Percentiles rank a stretch among this genome's conserved stretches.
Conservation (phyloP, 1,140 invertebrate genomes). For the Akabosia matsudoensis region DNA sequence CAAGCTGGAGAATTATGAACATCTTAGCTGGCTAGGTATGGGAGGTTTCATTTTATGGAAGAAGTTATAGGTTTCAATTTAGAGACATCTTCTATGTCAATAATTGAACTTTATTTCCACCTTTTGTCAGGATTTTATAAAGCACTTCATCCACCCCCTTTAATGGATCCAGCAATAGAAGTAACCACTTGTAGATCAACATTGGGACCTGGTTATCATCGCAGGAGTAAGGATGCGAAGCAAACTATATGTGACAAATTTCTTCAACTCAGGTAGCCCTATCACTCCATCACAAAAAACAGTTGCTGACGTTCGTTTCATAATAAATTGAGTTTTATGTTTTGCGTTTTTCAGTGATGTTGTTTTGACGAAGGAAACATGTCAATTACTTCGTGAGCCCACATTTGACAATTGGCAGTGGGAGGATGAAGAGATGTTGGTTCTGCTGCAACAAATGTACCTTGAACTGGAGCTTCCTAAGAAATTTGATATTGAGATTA, state of each 20-base stretch:
- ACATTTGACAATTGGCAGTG: constrained; percentile 79
- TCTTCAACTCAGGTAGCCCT: constrained; percentile 67
- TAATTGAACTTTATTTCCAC: too few relatives aligned
- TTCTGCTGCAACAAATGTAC: constrained; percentile 80
- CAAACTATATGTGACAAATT: constrained; percentile 67
- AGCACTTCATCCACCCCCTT: constrained; percentile 58
- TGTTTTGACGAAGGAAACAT: constrained; percentile 61
- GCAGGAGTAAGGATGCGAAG: constrained; percentile 65
- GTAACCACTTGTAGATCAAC: neutral
- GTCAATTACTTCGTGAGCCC: constrained; percentile 65
- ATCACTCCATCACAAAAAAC: too few relatives aligned
- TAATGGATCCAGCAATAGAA: constrained; percentile 47
- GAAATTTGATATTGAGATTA: constrained; percentile 74
- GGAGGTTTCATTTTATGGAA: too few relatives aligned
- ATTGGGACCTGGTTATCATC: constrained; percentile 16
- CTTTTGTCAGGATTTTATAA: constrained; percentile 62
- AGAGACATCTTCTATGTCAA: too few relatives aligned
- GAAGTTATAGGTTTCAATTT: too few relatives aligned
- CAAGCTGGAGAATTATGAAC: constrained; percentile 67
- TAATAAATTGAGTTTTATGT: neutral
- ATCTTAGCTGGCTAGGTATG: constrained; percentile 69
- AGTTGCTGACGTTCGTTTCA: too few relatives aligned
- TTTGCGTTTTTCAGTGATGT: constrained; percentile 57
- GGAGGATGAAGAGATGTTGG: constrained; percentile 77
- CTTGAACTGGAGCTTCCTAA: constrained; percentile 67